Conservation (phyloP, 2,113 vertebrate species). For the Urocitellus parryii region DNA sequence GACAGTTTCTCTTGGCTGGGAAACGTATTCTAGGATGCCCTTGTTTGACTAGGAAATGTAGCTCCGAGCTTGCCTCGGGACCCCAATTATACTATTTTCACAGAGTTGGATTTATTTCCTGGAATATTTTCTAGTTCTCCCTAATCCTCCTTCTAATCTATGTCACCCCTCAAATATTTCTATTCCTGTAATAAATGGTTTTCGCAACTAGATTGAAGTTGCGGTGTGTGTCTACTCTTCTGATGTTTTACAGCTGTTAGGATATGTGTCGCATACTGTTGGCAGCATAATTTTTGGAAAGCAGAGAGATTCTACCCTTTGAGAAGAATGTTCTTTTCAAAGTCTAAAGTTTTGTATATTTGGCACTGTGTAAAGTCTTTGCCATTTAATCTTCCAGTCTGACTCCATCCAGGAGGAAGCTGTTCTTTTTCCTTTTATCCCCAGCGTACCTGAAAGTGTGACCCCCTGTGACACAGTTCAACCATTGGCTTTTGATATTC, state of each 20-base stretch:
- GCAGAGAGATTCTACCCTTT: background rate
- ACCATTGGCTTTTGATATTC: background rate
- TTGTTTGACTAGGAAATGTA: constrained; percentile 31
- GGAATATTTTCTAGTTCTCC: background rate
- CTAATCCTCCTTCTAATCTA: background rate
- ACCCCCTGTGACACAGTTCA: background rate
- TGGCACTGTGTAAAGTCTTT: background rate
- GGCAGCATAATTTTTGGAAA: background rate
- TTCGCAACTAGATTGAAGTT: background rate
- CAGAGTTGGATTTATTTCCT: constrained; percentile 47
- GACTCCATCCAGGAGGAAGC: background rate
- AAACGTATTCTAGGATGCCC: background rate
- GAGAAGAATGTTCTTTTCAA: background rate
- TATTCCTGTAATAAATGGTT: background rate
- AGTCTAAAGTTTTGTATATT: background rate
- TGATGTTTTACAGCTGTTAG: background rate
- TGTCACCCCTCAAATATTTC: background rate
- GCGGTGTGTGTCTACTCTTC: background rate
- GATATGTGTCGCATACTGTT: background rate
- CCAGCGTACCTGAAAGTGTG: background rate
- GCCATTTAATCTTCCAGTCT: background rate
- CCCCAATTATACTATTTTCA: background rate
- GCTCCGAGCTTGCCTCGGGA: constrained; percentile 17
- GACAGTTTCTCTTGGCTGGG: constrained; percentile 35
- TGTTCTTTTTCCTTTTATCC: background rate